Evolutionary conservation across 1,140 invertebrate genomes (phyloP), one percentile per base, ranked within the genome.

Genomic region (Paracyclopina nana): DNA sequence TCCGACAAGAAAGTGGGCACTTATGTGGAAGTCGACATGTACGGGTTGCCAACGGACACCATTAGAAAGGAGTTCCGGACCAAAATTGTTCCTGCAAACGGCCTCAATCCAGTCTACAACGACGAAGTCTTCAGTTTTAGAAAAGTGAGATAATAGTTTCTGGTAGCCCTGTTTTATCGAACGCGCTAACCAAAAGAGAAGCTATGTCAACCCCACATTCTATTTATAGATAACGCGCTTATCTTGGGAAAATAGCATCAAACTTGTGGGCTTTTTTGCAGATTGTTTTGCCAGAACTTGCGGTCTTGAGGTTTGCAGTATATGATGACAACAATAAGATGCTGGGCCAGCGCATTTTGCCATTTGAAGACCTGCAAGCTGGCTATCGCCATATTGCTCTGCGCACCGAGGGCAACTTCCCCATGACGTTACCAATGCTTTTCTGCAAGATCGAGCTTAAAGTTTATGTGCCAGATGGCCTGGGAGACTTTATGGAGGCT

Each of bases 11-110:
- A 97, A 67, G 85, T 78, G 38, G 91, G 92, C 6, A 98, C 95
- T 1, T 99, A 97, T 66, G 95, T 99, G 8, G 94, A 99, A 67
- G 94, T 99, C 22, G 94, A 99, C 66, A 98, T 98, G 95, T 98
- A 97, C 67, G 94, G 94, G 42, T 69, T 98, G 57, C 91, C 95
- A 1, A 94, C 95, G 0, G 95, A 99, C 67, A 99, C 94, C 20
- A 98, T 99, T 57, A 72, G 94, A 25, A 94, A 91, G 65, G 95
- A 99, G 68, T 98, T 96, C 64, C 74, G 90, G 14, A 99, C 95
- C 0, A 72, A 86, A 57, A 76, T 94, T 65, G 86, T 99, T 50
- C 90, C 91, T 6, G 80, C 79, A 45, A 99, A 99, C 63, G 94
- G 94, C 20, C 71, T 94, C 54, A 99, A 92, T 74, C 95, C 83